Conservation (phyloP, 2,888 invertebrate genomes). For the Flexamia atlantica region DNA sequence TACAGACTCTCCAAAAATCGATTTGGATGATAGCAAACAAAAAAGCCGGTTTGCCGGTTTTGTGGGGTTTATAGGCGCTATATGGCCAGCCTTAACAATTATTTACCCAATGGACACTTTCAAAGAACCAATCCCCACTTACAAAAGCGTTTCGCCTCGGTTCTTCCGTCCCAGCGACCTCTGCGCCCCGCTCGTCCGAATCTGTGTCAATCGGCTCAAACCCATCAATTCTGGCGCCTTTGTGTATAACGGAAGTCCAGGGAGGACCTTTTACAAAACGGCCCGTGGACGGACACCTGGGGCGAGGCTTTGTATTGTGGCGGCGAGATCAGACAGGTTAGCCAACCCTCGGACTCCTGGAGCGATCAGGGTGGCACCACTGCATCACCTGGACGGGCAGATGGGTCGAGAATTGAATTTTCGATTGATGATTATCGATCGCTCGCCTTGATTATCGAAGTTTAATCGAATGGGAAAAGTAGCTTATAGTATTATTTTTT, state of each 20-base stretch:
- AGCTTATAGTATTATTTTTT: too few relatives aligned
- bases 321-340: slow-evolving; percentile 27
- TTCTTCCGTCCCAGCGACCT: background rate
- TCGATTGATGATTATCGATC: too few relatives aligned
- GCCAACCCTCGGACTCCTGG: slow-evolving; percentile 12
- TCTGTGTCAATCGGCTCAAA: slow-evolving; percentile 9
- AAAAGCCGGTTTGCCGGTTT: too few relatives aligned
- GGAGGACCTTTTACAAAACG: background rate
- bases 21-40: too few relatives aligned
- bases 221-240: background rate
- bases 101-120: background rate
- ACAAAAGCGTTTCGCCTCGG: background rate
- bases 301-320: background rate
- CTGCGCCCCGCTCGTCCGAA: slow-evolving; percentile 3
- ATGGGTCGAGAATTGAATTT: too few relatives aligned
- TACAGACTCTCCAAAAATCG: too few relatives aligned
- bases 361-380: slow-evolving; percentile 14
- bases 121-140: background rate
- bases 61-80: too few relatives aligned
- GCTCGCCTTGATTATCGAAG: too few relatives aligned
- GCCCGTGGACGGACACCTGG: slow-evolving; percentile 1
- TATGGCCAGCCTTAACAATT: too few relatives aligned
- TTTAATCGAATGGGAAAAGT: too few relatives aligned
- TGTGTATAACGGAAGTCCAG: slow-evolving; percentile 4
- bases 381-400: slow-evolving; percentile 5